phyloP scores from a whole-genome alignment of 2,113 vertebrate species.

The Miniopterus natalensis region DNA sequence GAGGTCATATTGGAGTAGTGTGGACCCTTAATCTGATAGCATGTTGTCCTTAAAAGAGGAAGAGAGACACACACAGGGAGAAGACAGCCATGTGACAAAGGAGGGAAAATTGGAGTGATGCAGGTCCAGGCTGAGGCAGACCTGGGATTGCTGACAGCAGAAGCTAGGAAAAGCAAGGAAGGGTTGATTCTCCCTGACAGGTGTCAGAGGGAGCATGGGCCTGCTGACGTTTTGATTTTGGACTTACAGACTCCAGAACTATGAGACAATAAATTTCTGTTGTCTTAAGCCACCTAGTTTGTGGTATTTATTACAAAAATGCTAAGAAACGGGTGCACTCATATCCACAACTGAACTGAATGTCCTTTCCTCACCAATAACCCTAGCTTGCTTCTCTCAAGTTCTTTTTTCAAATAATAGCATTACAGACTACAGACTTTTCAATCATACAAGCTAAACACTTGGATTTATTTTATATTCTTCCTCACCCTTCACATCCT shows the following conservation, averaged over 20 bases:
- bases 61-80: background rate
- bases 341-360: background rate
- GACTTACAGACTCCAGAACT: background rate
- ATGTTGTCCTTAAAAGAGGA: background rate
- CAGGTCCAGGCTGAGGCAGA: background rate
- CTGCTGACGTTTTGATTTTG: background rate
- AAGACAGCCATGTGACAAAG: background rate
- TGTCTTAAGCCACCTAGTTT: background rate
- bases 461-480: background rate
- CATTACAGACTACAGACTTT: background rate
- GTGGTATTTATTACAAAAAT: background rate
- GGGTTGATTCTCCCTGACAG: background rate
- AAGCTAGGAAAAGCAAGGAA: background rate
- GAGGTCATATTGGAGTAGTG: background rate
- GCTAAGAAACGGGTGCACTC: background rate
- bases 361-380: background rate
- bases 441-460: background rate
- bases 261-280: background rate
- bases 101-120: background rate
- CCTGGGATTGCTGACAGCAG: background rate
- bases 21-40: background rate
- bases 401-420: background rate
- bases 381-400: background rate
- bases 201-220: background rate
- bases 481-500: background rate